These are phyloP conservation scores for Latrodectus elegans DNA, from an alignment of 2,888 invertebrate genomes.

Conservation along the genomic window DNA sequence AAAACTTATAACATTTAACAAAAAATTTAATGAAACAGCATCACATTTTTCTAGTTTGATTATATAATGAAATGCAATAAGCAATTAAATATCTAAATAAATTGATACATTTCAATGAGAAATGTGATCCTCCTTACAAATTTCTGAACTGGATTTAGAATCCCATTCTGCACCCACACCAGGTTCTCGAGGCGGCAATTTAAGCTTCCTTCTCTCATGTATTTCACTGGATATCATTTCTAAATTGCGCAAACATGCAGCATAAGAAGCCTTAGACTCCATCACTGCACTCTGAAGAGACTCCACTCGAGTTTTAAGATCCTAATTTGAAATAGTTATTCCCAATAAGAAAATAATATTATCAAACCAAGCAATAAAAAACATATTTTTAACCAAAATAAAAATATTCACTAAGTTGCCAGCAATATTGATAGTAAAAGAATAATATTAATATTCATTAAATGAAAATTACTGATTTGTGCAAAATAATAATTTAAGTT, in stretches of 20 bases:
- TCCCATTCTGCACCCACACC: slow-evolving; percentile 83
- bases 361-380: not conserved
- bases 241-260: slow-evolving; percentile 74
- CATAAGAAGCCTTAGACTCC: slow-evolving; percentile 81
- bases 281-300: slow-evolving; percentile 86
- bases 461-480: no score
- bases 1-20: no score
- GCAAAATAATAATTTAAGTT: no score
- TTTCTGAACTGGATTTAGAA: slow-evolving; percentile 34
- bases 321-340: slow-evolving; percentile 60
- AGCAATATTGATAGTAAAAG: no score
- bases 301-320: slow-evolving; percentile 87
- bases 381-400: not conserved
- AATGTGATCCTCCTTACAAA: slow-evolving; percentile 42
- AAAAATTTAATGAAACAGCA: no score
- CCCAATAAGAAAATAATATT: not conserved
- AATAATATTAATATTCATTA: no score
- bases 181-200: slow-evolving; percentile 80
- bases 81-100: not conserved
- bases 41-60: not conserved
- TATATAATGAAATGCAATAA: not conserved
- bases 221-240: slow-evolving; percentile 75
- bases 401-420: no score
- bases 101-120: not conserved
- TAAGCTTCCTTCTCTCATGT: slow-evolving; percentile 71